phyloP scores from a whole-genome alignment of 2,888 invertebrate species.

The Escarpia spicata region DNA sequence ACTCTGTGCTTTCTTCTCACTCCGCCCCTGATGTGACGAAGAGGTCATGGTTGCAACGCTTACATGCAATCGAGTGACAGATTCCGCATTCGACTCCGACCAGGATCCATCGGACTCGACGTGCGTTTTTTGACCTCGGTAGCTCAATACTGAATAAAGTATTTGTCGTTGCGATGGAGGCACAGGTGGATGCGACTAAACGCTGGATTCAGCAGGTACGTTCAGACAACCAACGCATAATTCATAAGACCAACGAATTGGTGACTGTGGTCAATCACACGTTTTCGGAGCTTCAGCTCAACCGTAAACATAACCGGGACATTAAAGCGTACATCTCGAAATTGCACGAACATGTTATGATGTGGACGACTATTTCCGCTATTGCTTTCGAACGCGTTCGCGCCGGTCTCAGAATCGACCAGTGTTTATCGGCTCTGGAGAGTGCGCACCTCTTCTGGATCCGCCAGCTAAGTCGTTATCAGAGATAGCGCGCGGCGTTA shows the following conservation, averaged over 20 bases:
- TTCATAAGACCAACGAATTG: neutral
- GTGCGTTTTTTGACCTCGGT: conserved; percentile 19
- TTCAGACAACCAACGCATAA: neutral
- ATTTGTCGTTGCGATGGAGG: conserved; percentile 17
- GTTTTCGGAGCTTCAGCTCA: neutral
- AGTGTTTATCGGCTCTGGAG: neutral
- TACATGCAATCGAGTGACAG: neutral
- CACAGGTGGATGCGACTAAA: neutral
- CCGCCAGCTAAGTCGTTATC: conserved; percentile 12
- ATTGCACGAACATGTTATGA: neutral
- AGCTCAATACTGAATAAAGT: neutral
- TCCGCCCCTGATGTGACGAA: neutral
- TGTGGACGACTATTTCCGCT: neutral
- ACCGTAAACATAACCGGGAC: conserved; percentile 6
- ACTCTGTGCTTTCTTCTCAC: neutral
- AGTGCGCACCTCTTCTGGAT: neutral
- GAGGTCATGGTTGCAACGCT: neutral
- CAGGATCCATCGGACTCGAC: neutral
- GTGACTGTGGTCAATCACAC: neutral
- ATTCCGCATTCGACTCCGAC: neutral
- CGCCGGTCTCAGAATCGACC: neutral
- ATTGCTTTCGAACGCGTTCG: neutral
- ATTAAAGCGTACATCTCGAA: neutral
- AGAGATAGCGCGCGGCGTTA: neutral
- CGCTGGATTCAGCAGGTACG: neutral